Conservation (phyloP, 2,113 vertebrate species). For the Oenanthe oenanthe region DNA sequence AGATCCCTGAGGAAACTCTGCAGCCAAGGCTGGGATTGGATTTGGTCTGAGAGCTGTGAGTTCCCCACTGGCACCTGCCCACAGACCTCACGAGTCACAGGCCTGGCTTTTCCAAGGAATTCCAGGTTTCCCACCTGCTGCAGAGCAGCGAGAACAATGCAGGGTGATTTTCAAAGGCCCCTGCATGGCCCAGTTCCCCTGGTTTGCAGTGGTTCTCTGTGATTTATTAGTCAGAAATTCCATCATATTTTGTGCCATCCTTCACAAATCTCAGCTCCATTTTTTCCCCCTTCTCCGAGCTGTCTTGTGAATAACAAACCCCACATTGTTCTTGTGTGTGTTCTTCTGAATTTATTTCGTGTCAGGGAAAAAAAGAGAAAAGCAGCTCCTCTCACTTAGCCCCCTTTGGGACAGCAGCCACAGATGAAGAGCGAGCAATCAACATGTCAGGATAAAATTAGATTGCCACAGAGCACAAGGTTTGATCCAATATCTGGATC, state of each 20-base stretch:
- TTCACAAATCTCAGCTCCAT: neutral
- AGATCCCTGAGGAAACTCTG: neutral
- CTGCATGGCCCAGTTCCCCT: neutral
- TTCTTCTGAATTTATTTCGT: conserved; percentile 37
- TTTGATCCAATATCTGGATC: conserved; percentile 36
- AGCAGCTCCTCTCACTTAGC: conserved; percentile 16
- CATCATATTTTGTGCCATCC: neutral
- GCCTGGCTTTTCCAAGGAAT: neutral
- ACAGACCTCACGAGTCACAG: rapidly evolving
- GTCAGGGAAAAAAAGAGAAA: neutral
- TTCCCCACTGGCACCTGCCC: neutral
- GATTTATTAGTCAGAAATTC: neutral
- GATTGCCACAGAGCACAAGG: conserved; percentile 35
- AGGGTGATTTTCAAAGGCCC: neutral
- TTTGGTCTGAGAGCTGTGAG: neutral
- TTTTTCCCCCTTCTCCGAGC: neutral
- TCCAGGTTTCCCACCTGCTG: neutral
- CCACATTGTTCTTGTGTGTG: conserved; percentile 35
- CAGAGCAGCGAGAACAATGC: neutral
- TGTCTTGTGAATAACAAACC: conserved; percentile 30
- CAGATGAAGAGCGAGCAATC: conserved; percentile 54
- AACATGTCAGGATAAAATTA: conserved; percentile 60
- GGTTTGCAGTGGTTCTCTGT: neutral
- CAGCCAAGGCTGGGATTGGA: rapidly evolving
- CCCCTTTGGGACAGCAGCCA: neutral